A percentile compares a stretch with the other conserved stretches of the same genome.
Evolutionary conservation across 2,113 vertebrate species (phyloP).

Genomic region (Halichoeres trimaculatus): DNA sequence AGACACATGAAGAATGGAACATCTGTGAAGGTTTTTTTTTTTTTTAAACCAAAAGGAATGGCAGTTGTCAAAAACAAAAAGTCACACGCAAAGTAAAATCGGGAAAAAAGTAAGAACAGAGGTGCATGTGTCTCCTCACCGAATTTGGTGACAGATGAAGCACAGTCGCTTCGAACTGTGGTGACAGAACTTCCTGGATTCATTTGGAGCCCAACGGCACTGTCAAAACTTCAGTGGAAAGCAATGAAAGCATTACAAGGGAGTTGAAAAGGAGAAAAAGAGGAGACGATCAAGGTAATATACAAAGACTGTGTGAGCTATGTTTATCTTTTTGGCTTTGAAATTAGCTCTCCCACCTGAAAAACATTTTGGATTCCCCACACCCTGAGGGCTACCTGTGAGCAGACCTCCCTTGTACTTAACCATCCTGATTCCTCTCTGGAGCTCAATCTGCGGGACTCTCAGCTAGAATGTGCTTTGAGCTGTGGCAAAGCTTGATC

Average conservation of each 20-base stretch:
- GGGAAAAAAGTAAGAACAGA: constrained; percentile 6
- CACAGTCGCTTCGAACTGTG: constrained; percentile 88
- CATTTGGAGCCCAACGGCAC: constrained; percentile 90
- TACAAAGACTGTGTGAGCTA: constrained; percentile 2
- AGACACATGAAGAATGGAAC: constrained; percentile 40
- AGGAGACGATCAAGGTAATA: constrained; percentile 18
- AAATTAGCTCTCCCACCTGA: constrained; percentile 48
- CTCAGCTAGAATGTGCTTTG: constrained; percentile 56
- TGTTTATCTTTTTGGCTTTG: constrained; percentile 43
- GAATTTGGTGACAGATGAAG: constrained; percentile 87
- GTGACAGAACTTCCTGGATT: constrained; percentile 73
- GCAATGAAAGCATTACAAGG: constrained; percentile 24
- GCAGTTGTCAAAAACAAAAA: constrained; percentile 15
- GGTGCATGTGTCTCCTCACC: constrained; percentile 82
- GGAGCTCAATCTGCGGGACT: constrained; percentile 42
- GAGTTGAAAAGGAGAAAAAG: constrained; percentile 38
- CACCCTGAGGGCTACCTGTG: constrained; percentile 60
- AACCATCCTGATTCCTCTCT: constrained; percentile 33
- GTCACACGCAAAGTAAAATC: background rate
- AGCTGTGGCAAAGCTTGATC: constrained; percentile 65
- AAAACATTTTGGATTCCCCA: constrained; percentile 54
- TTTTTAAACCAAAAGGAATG: constrained; percentile 33
- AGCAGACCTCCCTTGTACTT: constrained; percentile 25
- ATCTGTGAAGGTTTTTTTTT: constrained; percentile 18
- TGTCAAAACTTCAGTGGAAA: constrained; percentile 85